phyloP scores from a whole-genome alignment of 2,113 vertebrate genomes.

The Mastomys natalensis region DNA sequence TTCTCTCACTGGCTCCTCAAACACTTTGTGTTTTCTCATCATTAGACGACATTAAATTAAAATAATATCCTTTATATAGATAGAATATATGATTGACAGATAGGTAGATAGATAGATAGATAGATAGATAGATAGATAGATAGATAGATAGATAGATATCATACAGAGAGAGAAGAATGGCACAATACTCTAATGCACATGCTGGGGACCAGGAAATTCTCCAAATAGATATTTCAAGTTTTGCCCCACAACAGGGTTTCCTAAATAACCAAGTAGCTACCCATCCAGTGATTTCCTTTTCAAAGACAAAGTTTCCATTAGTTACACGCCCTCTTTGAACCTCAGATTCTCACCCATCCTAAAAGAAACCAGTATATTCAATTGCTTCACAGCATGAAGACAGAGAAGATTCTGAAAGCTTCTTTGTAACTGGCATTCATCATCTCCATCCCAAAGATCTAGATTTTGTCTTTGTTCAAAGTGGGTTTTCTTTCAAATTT shows the following conservation, averaged over 20 bases:
- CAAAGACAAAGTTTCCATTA: neutral
- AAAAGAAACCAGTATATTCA: neutral
- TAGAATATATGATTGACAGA: no score
- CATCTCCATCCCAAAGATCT: neutral
- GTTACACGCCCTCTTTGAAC: neutral
- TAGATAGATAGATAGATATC: no score
- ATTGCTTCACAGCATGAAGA: neutral
- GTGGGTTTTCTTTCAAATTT: neutral
- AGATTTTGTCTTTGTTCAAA: neutral
- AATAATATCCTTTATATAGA: neutral
- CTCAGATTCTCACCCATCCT: neutral
- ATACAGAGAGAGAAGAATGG: neutral
- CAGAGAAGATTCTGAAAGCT: neutral
- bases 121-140: no score
- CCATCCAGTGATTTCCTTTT: neutral
- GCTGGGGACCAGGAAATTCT: neutral
- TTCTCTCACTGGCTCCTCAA: neutral
- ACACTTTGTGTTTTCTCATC: neutral
- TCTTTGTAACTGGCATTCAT: neutral
- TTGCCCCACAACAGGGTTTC: neutral
- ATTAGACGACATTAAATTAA: neutral
- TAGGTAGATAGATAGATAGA: no score
- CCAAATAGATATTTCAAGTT: neutral
- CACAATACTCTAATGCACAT: neutral
- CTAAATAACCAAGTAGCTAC: neutral